Conservation (phyloP, 2,797 vertebrate species). For the Notolepis coatsorum region DNA sequence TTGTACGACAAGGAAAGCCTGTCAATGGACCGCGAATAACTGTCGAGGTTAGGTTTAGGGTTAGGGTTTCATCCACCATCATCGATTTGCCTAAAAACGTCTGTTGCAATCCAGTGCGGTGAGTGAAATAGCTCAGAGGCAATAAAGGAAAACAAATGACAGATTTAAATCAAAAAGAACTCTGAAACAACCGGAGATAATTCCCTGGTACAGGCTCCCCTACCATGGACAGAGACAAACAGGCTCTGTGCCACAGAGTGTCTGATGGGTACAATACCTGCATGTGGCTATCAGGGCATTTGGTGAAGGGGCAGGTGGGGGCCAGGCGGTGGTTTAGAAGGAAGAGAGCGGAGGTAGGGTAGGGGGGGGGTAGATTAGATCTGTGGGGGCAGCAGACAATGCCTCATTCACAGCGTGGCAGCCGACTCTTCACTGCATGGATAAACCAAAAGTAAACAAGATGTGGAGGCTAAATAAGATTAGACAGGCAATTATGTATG, state of each 20-base stretch:
- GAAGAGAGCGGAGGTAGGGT: background rate
- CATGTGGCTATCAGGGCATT: slow-evolving; percentile 53
- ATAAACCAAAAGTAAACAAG: slow-evolving; percentile 75
- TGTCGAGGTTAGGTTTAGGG: slow-evolving; percentile 23
- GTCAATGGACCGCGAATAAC: slow-evolving; percentile 52
- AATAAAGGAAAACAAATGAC: slow-evolving; percentile 34
- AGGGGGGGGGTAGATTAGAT: slow-evolving; percentile 61
- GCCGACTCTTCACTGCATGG: slow-evolving; percentile 51
- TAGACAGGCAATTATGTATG: slow-evolving; percentile 71
- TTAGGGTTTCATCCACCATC: slow-evolving; percentile 58
- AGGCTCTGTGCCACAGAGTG: slow-evolving; percentile 24
- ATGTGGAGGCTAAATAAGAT: slow-evolving; percentile 68
- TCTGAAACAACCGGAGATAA: slow-evolving; percentile 50
- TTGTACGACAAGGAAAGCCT: slow-evolving; percentile 42
- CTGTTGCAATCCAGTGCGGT: slow-evolving; percentile 50
- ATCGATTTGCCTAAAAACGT: slow-evolving; percentile 44
- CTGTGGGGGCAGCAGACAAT: slow-evolving; percentile 69
- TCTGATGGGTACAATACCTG: slow-evolving; percentile 65
- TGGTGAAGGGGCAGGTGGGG: slow-evolving; percentile 47
- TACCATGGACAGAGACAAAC: too few relatives aligned
- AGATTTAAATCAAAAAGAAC: slow-evolving; percentile 47
- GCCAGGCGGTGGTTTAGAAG: slow-evolving; percentile 47
- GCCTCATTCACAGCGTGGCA: slow-evolving; percentile 70
- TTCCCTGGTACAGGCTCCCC: slow-evolving; percentile 42
- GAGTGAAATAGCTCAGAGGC: slow-evolving; percentile 40